Evolutionary conservation across 2,797 vertebrate species (phyloP), one percentile per base, ranked within the genome.

Genomic region (Distichodus sexfasciatus): DNA sequence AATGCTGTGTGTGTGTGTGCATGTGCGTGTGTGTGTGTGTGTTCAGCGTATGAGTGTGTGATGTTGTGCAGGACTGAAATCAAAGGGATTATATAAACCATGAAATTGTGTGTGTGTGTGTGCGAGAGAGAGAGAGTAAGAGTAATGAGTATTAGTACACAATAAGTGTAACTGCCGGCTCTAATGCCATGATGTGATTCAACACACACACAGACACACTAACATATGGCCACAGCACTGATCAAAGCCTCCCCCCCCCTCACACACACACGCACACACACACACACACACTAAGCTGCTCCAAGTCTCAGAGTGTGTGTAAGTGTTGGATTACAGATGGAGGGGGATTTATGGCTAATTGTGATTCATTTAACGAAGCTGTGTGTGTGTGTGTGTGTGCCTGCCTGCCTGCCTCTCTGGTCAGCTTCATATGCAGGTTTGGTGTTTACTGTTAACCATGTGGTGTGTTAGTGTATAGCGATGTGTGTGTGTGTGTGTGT

Each of bases 301-400:
- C 44, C 77, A 79, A 81, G 76, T 79, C 78, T 75, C 82, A 81
- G 79, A 83, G 86, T 84, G 80, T 87, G 84, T 81, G 79, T 83
- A 86, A 85, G 80, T 87, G 84, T 81, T 79, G 76, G 43, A 53
- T 80, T 82, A 84, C 84, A 87, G 81, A 86, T 77, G 79, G 76
- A 75, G 78, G 72, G 71, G 79, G 84, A 90, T 91, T 89, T 90
- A 91, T 86, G 83, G 85, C 80, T 81, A 84, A 89, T 86, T 80
- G 70, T 65, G 55, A 87, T 88, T 87, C 73, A 75, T 79, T 83
- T 87, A 88, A 90, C 84, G 78, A 86, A 76, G 51, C 21, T 23
- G 74, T 38, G 2, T 11, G 26, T 35, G 12, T 59, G 33, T 15
- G 47, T n/a, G n/a, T n/a, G n/a, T n/a, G n/a, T n/a, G n/a, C n/a